Evolutionary conservation across 1,140 invertebrate species (phyloP), one percentile per base, ranked within the genome.

Genomic region (Babylonia areolata): DNA sequence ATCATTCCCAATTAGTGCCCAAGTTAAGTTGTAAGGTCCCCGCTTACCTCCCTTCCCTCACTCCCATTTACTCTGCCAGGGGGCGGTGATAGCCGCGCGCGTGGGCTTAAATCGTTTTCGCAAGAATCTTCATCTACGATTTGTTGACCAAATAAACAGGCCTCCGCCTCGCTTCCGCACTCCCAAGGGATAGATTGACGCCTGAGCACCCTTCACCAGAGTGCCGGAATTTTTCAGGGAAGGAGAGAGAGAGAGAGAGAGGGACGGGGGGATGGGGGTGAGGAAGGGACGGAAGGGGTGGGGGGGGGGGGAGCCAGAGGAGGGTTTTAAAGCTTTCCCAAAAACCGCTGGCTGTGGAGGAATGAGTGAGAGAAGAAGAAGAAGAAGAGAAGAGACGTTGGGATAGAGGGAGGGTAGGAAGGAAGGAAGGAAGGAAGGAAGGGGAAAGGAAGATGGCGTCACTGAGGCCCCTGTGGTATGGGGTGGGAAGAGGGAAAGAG

Each of bases 111-210:
- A 84, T 84, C 58, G 82, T 84, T 84, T 84, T 73, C 82, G 37
- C 82, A 73, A 84, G 64, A 73, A 69, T 73, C 82, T 33, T 40
- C 82, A 69, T 84, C 82, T 69, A 71, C 82, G 82, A 84, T 75
- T 84, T 84, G 82, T 84, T 84, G 82, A 84, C 82, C 82, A 84
- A 84, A 73, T 51, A 84, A 84, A 84, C 82, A 84, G n/a, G 37
- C n/a, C 35, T 46, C 64, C 69, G 82, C 42, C 82, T 40, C 46
- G 39, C 40, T 51, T 54, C n/a, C 40, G 28, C 40, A 35, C 46
- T 51, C 40, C 12, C 40, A 3, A 17, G 77, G 77, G 37, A 37
- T 42, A 46, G 77, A 79, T 79, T 79, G 77, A 79, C 77, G 42
- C 20, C 20, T n/a, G 37, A 79, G 42, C 15, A n/a, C 20, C 77